Percentiles rank a stretch among this genome's conserved stretches.
Evolutionary conservation across 2,888 invertebrate genomes (phyloP).

Genomic region (Venusia cambrica): DNA sequence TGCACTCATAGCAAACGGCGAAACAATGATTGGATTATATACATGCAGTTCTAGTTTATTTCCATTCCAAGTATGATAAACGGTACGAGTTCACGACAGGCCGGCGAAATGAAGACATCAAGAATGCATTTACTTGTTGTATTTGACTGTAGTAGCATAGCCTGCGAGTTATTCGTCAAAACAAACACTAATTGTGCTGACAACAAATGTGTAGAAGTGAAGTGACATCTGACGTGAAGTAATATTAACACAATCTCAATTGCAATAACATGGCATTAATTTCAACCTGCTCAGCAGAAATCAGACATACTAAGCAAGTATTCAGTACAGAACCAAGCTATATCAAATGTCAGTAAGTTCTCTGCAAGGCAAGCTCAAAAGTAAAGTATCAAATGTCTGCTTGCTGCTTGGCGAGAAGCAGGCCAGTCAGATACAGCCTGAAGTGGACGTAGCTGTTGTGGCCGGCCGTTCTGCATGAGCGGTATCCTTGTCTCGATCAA

Average conservation of each 20-base stretch:
- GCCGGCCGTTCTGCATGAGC: slow-evolving; percentile 59
- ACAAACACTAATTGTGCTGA: no score
- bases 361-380: no score
- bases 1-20: slow-evolving; percentile 32
- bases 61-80: slow-evolving; percentile 29
- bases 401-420: no score
- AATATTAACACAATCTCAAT: no score
- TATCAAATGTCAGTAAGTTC: slow-evolving; percentile 29
- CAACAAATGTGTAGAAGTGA: no score
- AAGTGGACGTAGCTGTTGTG: slow-evolving; percentile 27
- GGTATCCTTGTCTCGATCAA: slow-evolving; percentile 61
- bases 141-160: not conserved
- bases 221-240: no score
- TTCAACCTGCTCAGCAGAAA: no score
- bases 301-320: slow-evolving; percentile 2
- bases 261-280: not conserved
- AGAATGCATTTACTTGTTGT: slow-evolving; percentile 4
- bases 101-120: slow-evolving; percentile 13
- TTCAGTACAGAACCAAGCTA: slow-evolving; percentile 8
- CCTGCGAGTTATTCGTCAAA: slow-evolving; percentile 4
- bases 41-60: slow-evolving; percentile 24
- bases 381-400: no score
- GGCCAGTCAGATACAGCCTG: slow-evolving; percentile 28
- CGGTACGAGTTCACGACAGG: slow-evolving; percentile 8
- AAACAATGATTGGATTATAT: slow-evolving; percentile 31